These are phyloP conservation scores for Elysia crispata DNA, from an alignment of 2,888 invertebrate species.

Conservation along the genomic window DNA sequence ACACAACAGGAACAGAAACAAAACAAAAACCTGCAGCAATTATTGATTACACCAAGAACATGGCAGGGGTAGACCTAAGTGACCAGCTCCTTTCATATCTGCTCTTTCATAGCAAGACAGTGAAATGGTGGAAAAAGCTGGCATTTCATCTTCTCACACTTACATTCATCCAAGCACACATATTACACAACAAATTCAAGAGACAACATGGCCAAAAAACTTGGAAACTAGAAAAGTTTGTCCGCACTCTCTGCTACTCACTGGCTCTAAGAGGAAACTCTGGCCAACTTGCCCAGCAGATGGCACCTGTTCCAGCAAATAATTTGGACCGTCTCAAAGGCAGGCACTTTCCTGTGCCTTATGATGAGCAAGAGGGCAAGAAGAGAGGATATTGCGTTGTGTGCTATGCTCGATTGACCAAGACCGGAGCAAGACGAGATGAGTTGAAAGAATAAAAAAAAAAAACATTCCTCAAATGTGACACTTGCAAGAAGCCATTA, in stretches of 20 bases:
- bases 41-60: conserved; percentile 27
- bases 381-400: neutral
- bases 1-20: conserved; percentile 1
- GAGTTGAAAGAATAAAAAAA: neutral
- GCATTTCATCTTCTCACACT: conserved; percentile 30
- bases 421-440: neutral
- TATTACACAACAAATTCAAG: conserved; percentile 10
- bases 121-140: conserved; percentile 45
- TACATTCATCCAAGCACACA: conserved; percentile 11
- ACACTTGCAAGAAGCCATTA: neutral
- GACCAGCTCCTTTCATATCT: conserved; percentile 37
- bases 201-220: neutral
- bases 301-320: neutral
- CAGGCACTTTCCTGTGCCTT: neutral
- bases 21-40: conserved; percentile 27
- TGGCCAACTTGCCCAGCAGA: neutral
- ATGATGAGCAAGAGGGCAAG: neutral
- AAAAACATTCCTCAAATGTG: neutral
- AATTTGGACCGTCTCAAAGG: neutral
- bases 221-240: neutral
- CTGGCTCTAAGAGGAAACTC: neutral
- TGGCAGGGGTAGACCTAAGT: conserved; percentile 37
- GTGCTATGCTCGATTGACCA: neutral
- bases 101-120: conserved; percentile 33
- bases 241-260: no score